These are phyloP conservation scores for Chlorodrepanis virens DNA, from an alignment of 2,113 vertebrate genomes.

Conservation along the genomic window DNA sequence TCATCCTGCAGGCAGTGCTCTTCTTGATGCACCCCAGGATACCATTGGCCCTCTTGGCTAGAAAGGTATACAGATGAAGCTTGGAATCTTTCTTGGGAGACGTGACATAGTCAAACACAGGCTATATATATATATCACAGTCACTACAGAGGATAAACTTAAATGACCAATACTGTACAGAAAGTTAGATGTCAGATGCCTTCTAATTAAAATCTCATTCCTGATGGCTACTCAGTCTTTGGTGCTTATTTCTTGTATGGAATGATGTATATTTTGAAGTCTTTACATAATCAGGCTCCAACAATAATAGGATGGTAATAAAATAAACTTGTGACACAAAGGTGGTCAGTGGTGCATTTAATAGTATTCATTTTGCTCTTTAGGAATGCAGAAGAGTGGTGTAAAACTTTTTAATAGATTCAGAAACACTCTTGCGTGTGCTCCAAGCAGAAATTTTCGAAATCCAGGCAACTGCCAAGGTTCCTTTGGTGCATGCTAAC, in stretches of 20 bases:
- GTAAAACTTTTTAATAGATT: neutral
- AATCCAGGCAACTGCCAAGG: neutral
- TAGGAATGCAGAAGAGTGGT: neutral
- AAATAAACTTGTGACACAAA: neutral
- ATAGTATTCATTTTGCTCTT: neutral
- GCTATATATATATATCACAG: neutral
- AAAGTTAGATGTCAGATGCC: neutral
- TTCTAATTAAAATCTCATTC: neutral
- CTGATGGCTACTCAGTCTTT: neutral
- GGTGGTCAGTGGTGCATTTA: neutral
- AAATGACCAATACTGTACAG: neutral
- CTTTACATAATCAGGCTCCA: neutral
- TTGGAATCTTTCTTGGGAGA: neutral
- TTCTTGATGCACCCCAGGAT: neutral
- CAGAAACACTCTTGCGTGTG: neutral
- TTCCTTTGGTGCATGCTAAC: neutral
- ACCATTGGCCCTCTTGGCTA: neutral
- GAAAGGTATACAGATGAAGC: neutral
- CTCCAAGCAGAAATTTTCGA: neutral
- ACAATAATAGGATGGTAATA: neutral
- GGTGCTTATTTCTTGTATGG: neutral
- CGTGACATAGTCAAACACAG: neutral
- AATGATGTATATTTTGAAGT: neutral
- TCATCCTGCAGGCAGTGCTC: neutral
- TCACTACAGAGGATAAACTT: neutral